Evolutionary conservation across 2,797 vertebrate species (phyloP).

Genomic region (Crocidura indochinensis): DNA sequence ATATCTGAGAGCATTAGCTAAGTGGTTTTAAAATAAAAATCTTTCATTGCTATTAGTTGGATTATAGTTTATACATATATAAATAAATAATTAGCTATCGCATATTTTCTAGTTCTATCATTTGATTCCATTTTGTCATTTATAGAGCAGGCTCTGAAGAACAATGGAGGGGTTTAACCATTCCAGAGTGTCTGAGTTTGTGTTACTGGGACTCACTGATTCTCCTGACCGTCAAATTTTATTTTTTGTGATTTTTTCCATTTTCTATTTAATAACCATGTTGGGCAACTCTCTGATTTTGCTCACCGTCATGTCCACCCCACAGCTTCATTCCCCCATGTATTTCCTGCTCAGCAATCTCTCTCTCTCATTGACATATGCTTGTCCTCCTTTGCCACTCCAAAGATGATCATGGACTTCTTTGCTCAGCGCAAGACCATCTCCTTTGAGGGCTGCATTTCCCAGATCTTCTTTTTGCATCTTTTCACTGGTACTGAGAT

Average conservation of each 20-base stretch:
- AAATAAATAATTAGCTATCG: constrained; percentile 24
- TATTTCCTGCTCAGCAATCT: constrained; percentile 85
- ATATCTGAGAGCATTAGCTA: neutral
- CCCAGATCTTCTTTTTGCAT: constrained; percentile 82
- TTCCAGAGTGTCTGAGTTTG: constrained; percentile 78
- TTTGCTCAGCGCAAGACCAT: constrained; percentile 79
- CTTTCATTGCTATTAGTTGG: neutral
- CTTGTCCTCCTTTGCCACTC: constrained; percentile 81
- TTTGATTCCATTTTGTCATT: constrained; percentile 68
- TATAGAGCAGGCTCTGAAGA: constrained; percentile 12
- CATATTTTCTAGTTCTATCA: constrained; percentile 10
- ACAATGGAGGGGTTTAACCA: constrained; percentile 72
- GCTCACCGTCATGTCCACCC: constrained; percentile 64
- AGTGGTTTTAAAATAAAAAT: neutral
- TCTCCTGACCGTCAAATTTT: constrained; percentile 76
- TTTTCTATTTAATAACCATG: constrained; percentile 80
- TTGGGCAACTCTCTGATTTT: constrained; percentile 83
- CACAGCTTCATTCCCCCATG: constrained; percentile 81
- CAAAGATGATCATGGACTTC: constrained; percentile 83
- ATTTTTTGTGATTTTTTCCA: constrained; percentile 77
- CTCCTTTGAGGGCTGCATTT: constrained; percentile 83
- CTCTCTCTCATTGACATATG: constrained; percentile 84
- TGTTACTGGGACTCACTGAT: constrained; percentile 81
- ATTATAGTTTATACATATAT: neutral
- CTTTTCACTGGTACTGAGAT: constrained; percentile 83